Evolutionary conservation across 1,140 invertebrate species (phyloP).

Genomic region (Magallana gigas): DNA sequence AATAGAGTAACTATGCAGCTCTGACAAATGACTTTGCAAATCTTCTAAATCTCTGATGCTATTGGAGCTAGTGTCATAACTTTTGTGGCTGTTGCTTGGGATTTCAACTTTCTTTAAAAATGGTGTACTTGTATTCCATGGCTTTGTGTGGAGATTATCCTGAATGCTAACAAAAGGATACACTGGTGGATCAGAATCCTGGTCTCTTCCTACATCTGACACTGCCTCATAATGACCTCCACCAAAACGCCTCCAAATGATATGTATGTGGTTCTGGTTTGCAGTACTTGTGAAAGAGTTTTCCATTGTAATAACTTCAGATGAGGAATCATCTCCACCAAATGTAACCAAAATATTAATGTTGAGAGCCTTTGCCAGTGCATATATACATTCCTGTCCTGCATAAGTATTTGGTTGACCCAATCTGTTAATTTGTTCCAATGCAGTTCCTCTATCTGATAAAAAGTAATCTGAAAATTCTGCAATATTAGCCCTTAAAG

Average conservation of each 20-base stretch:
- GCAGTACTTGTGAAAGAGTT: not conserved
- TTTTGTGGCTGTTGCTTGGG: not conserved
- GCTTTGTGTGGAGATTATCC: not conserved
- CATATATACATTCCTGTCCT: constrained; percentile 44
- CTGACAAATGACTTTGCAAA: not conserved
- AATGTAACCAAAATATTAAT: constrained; percentile 41
- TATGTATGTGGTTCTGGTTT: constrained; percentile 38
- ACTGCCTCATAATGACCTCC: constrained; percentile 47
- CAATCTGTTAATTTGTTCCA: constrained; percentile 34
- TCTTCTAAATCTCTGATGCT: not conserved
- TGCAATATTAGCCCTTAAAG: constrained; percentile 16
- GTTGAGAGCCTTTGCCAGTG: constrained; percentile 17
- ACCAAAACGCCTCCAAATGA: not conserved
- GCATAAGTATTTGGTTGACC: constrained; percentile 34
- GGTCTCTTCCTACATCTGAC: not conserved
- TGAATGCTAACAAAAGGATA: not conserved
- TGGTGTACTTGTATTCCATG: not conserved
- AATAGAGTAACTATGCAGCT: not conserved
- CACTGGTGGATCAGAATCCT: too few species aligned
- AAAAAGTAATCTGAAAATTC: constrained; percentile 23
- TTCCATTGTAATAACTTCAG: constrained; percentile 21
- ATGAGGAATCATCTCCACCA: constrained; percentile 2
- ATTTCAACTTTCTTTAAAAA: constrained; percentile 10
- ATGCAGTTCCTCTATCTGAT: not conserved
- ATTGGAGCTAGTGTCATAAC: not conserved